Evolutionary conservation across 2,113 vertebrate genomes (phyloP).

Genomic region (Sinosuthora webbiana): DNA sequence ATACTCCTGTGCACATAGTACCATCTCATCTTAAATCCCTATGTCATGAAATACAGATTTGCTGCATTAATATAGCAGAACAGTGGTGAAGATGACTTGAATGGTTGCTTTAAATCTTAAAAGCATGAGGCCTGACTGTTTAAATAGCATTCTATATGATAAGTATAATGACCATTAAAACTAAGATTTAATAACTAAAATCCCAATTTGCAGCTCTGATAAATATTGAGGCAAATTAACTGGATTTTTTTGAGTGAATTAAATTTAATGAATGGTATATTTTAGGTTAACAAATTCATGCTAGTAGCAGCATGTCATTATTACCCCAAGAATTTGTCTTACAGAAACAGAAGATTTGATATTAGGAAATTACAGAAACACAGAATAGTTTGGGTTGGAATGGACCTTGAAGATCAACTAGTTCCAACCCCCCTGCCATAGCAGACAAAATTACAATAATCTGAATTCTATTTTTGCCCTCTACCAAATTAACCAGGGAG

Average conservation of each 20-base stretch:
- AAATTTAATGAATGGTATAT: neutral
- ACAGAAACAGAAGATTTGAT: neutral
- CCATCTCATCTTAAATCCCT: neutral
- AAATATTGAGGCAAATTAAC: neutral
- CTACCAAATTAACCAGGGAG: neutral
- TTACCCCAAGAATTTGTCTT: neutral
- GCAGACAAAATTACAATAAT: neutral
- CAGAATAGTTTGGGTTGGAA: neutral
- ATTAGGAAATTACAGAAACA: neutral
- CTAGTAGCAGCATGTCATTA: neutral
- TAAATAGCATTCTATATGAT: neutral
- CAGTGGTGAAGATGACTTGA: neutral
- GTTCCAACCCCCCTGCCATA: neutral
- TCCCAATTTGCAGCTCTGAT: neutral
- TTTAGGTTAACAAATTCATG: neutral
- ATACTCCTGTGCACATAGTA: neutral
- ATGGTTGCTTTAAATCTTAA: neutral
- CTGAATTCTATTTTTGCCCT: neutral
- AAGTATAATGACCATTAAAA: neutral
- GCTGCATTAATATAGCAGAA: neutral
- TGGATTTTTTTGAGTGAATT: constrained; percentile 6
- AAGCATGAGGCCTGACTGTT: neutral
- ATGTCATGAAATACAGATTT: neutral
- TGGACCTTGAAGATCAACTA: neutral
- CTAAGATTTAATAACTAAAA: neutral